Evolutionary conservation across 2,113 vertebrate species (phyloP), one percentile per base, ranked within the genome.

Genomic region (Calidris pygmaea): DNA sequence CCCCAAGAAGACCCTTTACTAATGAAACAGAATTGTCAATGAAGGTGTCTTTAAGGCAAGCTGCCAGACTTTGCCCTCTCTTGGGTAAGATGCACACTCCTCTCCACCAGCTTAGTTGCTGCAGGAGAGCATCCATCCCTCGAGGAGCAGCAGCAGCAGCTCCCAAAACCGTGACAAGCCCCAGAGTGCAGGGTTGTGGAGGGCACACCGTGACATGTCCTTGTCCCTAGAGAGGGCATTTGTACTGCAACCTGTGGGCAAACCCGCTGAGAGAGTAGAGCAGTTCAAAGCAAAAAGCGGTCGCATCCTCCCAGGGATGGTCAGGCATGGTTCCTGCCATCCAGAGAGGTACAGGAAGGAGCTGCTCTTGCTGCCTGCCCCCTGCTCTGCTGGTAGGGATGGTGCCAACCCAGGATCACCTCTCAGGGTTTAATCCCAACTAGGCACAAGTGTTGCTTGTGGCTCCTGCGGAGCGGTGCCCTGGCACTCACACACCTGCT

Each of bases 301-400:
- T 10, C 0, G 0, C 24, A 16, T 20, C 35, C 7, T 13, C 30
- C 37, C 52, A 24, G 11, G 47, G 11, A 32, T 34, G 45, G 37
- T 7, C 10, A 10, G 5, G 30, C 30, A 5, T 15, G 0, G 0
- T 5, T 63, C 47, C 34, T 18, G 4, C 14, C 70, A 26, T 1
- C 53, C 8, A 10, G 32, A 37, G 7, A 45, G 6, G 9, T 7
- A 30, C 12, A 22, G 48, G 63, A 41, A 63, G 41, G 55, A 39
- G 27, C 4, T 58, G 63, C 5, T 71, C 3, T 1, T 75, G 48
- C 66, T 55, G 7, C 50, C 52, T 15, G 41, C 43, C 37, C 13
- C 35, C 27, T 34, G 65, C 55, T 45, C 55, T 66, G 55, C 34
- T 48, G 58, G 63, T 23, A 34, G 65, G n/a, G 2, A 2, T 29